A percentile compares a stretch with the other conserved stretches of the same genome.
Conservation (phyloP, 2,888 invertebrate genomes). For the Erebia ligea region DNA sequence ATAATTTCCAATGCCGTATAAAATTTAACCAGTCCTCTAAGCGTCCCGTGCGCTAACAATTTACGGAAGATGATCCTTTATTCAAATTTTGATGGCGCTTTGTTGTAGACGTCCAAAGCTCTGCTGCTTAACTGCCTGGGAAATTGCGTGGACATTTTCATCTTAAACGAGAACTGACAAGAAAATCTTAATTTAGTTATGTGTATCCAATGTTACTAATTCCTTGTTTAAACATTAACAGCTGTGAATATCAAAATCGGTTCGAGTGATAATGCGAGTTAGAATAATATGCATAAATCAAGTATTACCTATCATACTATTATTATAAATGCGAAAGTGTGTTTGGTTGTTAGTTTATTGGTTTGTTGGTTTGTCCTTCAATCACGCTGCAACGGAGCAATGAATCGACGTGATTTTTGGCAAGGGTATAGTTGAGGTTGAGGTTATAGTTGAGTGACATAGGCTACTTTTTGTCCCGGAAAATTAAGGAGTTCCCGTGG, state of each 20-base stretch:
- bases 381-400: too few relatives aligned
- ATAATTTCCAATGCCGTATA: slow-evolving; percentile 27
- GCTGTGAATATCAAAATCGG: not conserved
- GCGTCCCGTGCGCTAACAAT: slow-evolving; percentile 36
- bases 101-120: slow-evolving; percentile 45
- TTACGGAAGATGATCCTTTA: slow-evolving; percentile 48
- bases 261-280: not conserved
- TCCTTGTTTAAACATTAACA: not conserved
- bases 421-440: too few relatives aligned
- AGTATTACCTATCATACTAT: too few relatives aligned
- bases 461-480: too few relatives aligned
- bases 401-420: too few relatives aligned
- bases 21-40: slow-evolving; percentile 33
- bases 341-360: too few relatives aligned
- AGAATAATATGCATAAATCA: not conserved
- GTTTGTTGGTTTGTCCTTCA: too few relatives aligned
- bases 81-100: slow-evolving; percentile 49
- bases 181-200: slow-evolving; percentile 15
- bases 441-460: too few relatives aligned
- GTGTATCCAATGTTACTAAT: slow-evolving; percentile 15
- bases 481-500: too few relatives aligned
- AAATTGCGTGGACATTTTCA: slow-evolving; percentile 47
- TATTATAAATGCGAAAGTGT: too few relatives aligned
- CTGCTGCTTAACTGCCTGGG: slow-evolving; percentile 47
- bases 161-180: slow-evolving; percentile 16